Evolutionary conservation across 2,888 invertebrate species (phyloP).

Genomic region (Arctia plantaginis): DNA sequence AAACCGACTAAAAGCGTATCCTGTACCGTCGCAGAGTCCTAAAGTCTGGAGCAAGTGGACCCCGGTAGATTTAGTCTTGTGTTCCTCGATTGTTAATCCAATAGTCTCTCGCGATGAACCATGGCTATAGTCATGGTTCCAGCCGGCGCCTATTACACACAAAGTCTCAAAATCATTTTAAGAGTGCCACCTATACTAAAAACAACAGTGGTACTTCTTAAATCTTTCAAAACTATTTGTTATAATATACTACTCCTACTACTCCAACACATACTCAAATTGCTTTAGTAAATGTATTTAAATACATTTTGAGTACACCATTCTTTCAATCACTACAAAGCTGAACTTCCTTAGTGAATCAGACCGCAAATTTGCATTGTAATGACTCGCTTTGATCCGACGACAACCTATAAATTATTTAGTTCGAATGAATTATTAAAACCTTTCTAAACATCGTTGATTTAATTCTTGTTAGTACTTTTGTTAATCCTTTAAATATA

Average conservation of each 20-base stretch:
- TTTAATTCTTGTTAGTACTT: background rate
- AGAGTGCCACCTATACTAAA: too few relatives aligned
- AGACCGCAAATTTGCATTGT: slow-evolving; percentile 42
- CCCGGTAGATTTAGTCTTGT: background rate
- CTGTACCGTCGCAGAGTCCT: background rate
- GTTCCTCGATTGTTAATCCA: background rate
- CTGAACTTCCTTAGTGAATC: slow-evolving; percentile 33
- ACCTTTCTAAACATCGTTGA: background rate
- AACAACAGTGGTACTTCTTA: background rate
- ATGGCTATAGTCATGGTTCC: background rate
- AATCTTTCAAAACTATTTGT: background rate
- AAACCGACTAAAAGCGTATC: background rate
- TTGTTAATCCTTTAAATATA: background rate
- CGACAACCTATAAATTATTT: slow-evolving; percentile 35
- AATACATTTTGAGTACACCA: slow-evolving; percentile 18
- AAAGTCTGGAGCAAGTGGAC: background rate
- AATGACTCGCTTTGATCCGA: slow-evolving; percentile 28
- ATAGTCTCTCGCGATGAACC: background rate
- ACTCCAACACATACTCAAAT: background rate
- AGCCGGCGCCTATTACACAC: background rate
- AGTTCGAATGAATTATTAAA: slow-evolving; percentile 19
- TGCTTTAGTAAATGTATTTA: background rate
- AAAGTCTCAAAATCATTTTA: too few relatives aligned
- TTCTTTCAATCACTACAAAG: slow-evolving; percentile 29
- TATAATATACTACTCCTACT: background rate